Evolutionary conservation across 2,888 invertebrate species (phyloP).

Genomic region (Meloe dianella): DNA sequence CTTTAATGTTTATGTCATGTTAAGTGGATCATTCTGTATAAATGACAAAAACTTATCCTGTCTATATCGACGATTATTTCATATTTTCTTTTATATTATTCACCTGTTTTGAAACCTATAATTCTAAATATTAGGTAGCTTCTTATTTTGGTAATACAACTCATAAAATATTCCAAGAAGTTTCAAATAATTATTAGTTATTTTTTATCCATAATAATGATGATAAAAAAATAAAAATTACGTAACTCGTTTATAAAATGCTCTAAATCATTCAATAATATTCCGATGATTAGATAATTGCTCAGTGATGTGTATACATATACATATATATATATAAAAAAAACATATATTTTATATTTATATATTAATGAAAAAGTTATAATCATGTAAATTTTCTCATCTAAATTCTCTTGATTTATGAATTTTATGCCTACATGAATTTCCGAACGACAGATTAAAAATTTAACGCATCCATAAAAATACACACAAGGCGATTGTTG

Average conservation of each 20-base stretch:
- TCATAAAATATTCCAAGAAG: neutral
- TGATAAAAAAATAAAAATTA: neutral
- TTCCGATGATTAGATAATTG: slow-evolving; percentile 5
- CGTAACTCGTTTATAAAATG: neutral
- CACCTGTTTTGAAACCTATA: neutral
- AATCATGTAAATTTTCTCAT: slow-evolving; percentile 6
- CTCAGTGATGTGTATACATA: neutral
- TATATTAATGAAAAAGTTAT: neutral
- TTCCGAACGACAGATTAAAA: neutral
- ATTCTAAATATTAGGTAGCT: neutral
- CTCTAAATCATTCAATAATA: neutral
- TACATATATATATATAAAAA: neutral
- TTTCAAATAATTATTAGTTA: slow-evolving; percentile 2
- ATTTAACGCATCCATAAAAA: neutral
- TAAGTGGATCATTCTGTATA: neutral
- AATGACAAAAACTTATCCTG: neutral
- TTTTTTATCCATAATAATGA: neutral
- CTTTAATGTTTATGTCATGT: neutral
- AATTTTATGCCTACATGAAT: neutral
- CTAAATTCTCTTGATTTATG: neutral
- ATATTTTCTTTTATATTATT: neutral
- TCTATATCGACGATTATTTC: neutral
- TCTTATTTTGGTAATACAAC: slow-evolving; percentile 1
- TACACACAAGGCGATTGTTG: neutral
- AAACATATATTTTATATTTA: neutral